Evolutionary conservation across 2,797 vertebrate species (phyloP).

Genomic region (Tarsius wallacei): DNA sequence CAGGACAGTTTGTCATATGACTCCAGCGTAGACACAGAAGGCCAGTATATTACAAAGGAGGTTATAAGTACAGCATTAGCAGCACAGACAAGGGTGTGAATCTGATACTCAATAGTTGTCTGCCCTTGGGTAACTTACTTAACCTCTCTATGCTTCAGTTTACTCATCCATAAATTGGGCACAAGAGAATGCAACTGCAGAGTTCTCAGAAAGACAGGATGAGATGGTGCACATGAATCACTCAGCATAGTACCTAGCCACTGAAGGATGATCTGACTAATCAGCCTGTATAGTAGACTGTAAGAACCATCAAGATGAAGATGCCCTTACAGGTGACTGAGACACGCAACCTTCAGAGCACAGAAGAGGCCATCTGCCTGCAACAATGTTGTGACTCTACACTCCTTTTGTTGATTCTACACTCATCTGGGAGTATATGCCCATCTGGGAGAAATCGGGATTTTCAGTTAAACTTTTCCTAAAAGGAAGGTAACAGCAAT

Average conservation of each 20-base stretch:
- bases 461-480: constrained; percentile 50
- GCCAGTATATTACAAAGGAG: background rate
- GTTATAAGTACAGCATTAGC: background rate
- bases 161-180: background rate
- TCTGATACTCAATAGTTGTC: background rate
- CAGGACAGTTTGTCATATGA: background rate
- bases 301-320: background rate
- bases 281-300: background rate
- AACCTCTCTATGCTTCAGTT: background rate
- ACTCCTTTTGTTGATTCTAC: constrained; percentile 17
- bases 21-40: background rate
- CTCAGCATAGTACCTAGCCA: background rate
- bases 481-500: background rate
- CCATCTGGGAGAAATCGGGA: constrained; percentile 1
- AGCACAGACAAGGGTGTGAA: background rate
- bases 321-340: background rate
- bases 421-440: background rate
- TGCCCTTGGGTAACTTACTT: background rate
- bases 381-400: background rate
- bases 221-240: background rate
- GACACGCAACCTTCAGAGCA: background rate
- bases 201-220: background rate
- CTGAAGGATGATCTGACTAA: background rate
- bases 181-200: background rate
- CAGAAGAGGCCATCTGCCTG: background rate